These are phyloP conservation scores for Arctocebus calabarensis DNA, from an alignment of 2,797 vertebrate species.

Conservation along the genomic window DNA sequence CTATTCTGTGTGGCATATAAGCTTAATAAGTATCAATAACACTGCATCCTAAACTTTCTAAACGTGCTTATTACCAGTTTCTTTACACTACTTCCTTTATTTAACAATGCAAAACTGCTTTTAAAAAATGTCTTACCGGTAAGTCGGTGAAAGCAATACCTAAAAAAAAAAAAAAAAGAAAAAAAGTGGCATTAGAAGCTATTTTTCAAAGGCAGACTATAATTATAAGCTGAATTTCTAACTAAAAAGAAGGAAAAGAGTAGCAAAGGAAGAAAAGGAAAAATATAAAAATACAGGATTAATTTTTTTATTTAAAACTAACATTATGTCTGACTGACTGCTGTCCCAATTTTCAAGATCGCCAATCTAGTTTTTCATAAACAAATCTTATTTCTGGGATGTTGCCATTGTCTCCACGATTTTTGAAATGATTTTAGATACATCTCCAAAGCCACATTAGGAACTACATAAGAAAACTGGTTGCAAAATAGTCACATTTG, in stretches of 20 bases:
- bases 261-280: neutral
- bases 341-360: neutral
- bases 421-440: constrained; percentile 19
- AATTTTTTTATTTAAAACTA: neutral
- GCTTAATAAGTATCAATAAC: neutral
- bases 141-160: constrained; percentile 92
- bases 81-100: constrained; percentile 25
- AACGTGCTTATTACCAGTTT: neutral
- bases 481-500: neutral
- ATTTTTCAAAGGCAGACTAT: constrained; percentile 59
- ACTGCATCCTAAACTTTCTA: constrained; percentile 14
- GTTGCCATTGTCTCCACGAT: neutral
- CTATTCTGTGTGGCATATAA: neutral
- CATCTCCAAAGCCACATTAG: neutral
- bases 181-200: constrained; percentile 64
- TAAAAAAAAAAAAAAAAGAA: constrained; percentile 83
- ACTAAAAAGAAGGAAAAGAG: constrained; percentile 19
- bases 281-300: neutral
- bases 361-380: neutral
- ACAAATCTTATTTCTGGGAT: neutral
- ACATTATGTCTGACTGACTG: neutral
- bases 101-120: constrained; percentile 61
- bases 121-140: constrained; percentile 89
- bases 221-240: constrained; percentile 57
- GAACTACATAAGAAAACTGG: neutral